Base-by-base conservation (phyloP, 1,140 invertebrate species). In the Bombus pyrosoma region DNA sequence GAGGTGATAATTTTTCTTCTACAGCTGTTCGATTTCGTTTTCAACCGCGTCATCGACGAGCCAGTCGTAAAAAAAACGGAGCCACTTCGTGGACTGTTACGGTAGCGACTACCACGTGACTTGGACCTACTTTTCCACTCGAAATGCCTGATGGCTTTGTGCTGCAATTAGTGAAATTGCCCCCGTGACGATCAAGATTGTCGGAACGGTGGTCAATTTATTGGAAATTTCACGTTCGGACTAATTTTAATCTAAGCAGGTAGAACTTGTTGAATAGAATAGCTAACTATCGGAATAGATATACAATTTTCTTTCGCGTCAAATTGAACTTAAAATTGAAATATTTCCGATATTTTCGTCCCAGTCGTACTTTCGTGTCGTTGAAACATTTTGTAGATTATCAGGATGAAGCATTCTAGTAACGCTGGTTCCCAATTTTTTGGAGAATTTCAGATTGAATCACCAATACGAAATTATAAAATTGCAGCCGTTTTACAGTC, bases 1-100 rank as follows among this genome's bases (percentile, higher is more conserved):
- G 71, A 85, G 90, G 77, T 83, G 86, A 91, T 90, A 87, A 89
- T 90, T 90, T 90, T 86, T 91, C 90, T 90, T 91, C 86, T 88
- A 91, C 90, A 91, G 90, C 90, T 91, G 90, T 78, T 91, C 90
- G 81, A 91, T 88, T 72, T 73, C 84, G 43, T 85, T 91, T 89
- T 85, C 71, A 37, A 87, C 84, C 73, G 57, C 83, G 85, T 90
- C 81, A 91, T 87, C 73, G 86, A 85, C 74, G 41, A 37, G 53
- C 32, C 39, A 47, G 22, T 53, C 43, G 43, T 62, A n/a, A 62
- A 62, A 12, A 74, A 81, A 81, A 74, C 39, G 25, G 28, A 32
- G 57, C 47, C 15, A 37, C 53, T 41, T 34, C 32, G 25, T 37
- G 47, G 15, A 15, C 57, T 64, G 41, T 47, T 37, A 34, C 43